Conservation (phyloP, 35 echinoderm and acorn worm species). For the Lytechinus pictus region DNA sequence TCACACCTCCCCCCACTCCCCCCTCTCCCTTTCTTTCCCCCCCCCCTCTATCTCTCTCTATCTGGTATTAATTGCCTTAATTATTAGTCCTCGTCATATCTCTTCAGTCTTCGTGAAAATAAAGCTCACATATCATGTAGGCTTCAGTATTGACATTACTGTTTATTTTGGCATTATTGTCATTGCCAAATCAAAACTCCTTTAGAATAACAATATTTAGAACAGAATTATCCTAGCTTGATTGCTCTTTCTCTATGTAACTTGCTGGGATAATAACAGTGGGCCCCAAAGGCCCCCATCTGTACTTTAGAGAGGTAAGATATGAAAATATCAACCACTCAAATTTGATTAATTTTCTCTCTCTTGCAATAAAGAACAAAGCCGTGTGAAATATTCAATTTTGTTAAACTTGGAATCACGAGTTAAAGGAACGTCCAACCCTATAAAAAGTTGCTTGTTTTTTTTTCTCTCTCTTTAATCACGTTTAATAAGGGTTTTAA, state of each 20-base stretch:
- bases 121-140: not conserved
- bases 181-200: not conserved
- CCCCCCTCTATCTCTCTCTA: not conserved
- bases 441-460: too few species aligned
- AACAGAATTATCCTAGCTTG: too few species aligned
- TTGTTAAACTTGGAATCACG: too few species aligned
- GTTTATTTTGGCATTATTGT: not conserved
- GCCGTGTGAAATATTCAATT: too few species aligned
- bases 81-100: not conserved
- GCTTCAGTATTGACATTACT: not conserved
- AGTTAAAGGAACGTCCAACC: too few species aligned
- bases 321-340: too few species aligned
- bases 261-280: not conserved
- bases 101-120: not conserved
- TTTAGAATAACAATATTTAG: not conserved
- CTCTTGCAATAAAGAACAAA: too few species aligned
- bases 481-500: too few species aligned
- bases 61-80: not conserved
- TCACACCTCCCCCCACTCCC: not conserved
- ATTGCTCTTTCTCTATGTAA: not conserved
- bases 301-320: not conserved
- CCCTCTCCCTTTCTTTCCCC: not conserved
- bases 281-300: not conserved
- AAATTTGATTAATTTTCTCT: too few species aligned
- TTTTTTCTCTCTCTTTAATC: too few species aligned